A percentile compares a stretch with the other conserved stretches of the same genome.
Conservation (phyloP, 2,888 invertebrate genomes). For the Melinopterus prodromus region DNA sequence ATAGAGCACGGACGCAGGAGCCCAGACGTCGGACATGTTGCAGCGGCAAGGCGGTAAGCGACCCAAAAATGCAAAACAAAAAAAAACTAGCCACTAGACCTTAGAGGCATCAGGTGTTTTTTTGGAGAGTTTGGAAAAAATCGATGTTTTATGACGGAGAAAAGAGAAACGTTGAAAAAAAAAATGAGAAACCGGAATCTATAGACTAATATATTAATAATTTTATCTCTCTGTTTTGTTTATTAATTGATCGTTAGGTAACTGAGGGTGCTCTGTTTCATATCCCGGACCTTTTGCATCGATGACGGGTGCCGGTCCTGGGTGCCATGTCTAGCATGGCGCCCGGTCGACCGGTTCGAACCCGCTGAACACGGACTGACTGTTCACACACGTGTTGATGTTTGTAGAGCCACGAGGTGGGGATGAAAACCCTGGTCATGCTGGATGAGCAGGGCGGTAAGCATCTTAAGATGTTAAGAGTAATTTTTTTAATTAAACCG, state of each 20-base stretch:
- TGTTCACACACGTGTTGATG: slow-evolving; percentile 55
- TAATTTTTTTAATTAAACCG: slow-evolving; percentile 39
- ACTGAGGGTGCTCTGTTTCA: slow-evolving; percentile 40
- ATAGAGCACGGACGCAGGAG: slow-evolving; percentile 93
- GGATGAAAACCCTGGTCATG: slow-evolving; percentile 99
- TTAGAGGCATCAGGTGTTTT: slow-evolving; percentile 1
- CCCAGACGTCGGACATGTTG: slow-evolving; percentile 88
- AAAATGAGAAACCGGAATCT: background rate
- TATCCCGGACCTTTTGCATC: slow-evolving; percentile 34
- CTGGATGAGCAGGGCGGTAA: slow-evolving; percentile 99
- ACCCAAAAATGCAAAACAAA: slow-evolving; percentile 19
- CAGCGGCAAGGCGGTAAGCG: slow-evolving; percentile 94
- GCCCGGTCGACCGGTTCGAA: slow-evolving; percentile 27
- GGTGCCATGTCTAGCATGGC: slow-evolving; percentile 34
- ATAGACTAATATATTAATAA: background rate
- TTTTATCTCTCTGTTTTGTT: background rate
- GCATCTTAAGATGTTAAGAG: slow-evolving; percentile 63
- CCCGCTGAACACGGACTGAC: slow-evolving; percentile 27
- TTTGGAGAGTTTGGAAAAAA: background rate
- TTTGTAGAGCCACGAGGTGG: slow-evolving; percentile 99
- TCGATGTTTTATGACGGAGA: background rate
- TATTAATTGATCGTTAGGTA: slow-evolving; percentile 25
- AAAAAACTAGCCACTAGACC: slow-evolving; percentile 7
- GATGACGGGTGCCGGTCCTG: slow-evolving; percentile 30
- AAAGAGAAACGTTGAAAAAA: background rate